These are phyloP conservation scores for Coreoperca whiteheadi DNA, from an alignment of 2,113 vertebrate species.

Conservation along the genomic window DNA sequence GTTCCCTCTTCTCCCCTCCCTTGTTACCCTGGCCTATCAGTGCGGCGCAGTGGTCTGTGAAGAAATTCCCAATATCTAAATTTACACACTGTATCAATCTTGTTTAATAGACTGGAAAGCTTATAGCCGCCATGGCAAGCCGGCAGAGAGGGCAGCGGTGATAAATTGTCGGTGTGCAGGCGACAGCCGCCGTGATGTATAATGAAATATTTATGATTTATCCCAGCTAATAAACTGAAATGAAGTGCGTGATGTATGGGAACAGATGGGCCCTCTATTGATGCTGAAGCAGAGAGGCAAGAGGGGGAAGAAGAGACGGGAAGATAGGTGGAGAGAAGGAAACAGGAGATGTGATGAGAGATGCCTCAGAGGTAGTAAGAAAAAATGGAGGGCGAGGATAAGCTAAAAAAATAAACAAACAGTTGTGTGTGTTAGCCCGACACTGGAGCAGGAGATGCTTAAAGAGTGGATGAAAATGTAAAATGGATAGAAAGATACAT, in stretches of 20 bases:
- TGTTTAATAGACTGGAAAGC: slow-evolving; percentile 95
- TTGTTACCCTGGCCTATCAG: slow-evolving; percentile 83
- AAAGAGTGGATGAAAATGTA: slow-evolving; percentile 18
- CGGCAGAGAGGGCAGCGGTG: slow-evolving; percentile 86
- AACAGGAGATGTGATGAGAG: slow-evolving; percentile 71
- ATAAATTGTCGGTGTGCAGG: slow-evolving; percentile 90
- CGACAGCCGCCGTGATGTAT: slow-evolving; percentile 87
- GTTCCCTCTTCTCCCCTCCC: slow-evolving; percentile 59
- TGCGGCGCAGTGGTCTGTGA: slow-evolving; percentile 85
- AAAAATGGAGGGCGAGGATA: slow-evolving; percentile 58
- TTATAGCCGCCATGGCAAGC: slow-evolving; percentile 84
- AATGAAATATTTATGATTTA: slow-evolving; percentile 98
- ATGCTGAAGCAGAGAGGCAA: slow-evolving; percentile 78
- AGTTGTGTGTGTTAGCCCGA: slow-evolving; percentile 39
- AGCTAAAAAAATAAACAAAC: slow-evolving; percentile 11
- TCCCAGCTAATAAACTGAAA: slow-evolving; percentile 95
- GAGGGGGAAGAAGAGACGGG: slow-evolving; percentile 69
- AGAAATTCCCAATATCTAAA: slow-evolving; percentile 89
- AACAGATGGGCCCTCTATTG: slow-evolving; percentile 91
- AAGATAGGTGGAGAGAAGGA: slow-evolving; percentile 69
- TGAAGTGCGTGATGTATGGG: slow-evolving; percentile 92
- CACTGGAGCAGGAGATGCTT: slow-evolving; percentile 18
- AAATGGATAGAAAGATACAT: slow-evolving; percentile 36
- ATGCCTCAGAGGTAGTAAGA: slow-evolving; percentile 54
- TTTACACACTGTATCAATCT: slow-evolving; percentile 92